These are phyloP conservation scores for Embidobia sp. DNA, from an alignment of 2,888 invertebrate species.

Conservation along the genomic window DNA sequence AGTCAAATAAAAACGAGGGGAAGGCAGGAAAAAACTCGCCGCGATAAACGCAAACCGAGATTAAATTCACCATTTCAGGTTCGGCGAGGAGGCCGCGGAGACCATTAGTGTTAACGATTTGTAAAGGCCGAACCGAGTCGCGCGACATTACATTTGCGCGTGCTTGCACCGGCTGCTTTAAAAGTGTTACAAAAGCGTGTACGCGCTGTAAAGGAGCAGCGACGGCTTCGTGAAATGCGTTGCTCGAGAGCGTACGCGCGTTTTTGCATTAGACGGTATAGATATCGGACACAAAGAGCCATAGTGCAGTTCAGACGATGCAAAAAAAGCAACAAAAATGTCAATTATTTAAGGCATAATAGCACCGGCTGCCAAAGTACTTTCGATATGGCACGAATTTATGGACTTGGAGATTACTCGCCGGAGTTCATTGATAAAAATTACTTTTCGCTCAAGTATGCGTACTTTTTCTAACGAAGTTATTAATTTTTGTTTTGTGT, in stretches of 20 bases:
- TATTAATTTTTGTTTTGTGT: no score
- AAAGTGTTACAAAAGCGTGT: conserved; percentile 51
- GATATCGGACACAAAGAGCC: conserved; percentile 36
- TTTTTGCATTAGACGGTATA: conserved; percentile 40
- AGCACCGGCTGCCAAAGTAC: conserved; percentile 16
- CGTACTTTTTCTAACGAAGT: no score
- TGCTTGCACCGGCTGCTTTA: conserved; percentile 25
- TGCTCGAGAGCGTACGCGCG: conserved; percentile 9
- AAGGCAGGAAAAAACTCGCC: neutral
- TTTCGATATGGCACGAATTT: conserved; percentile 4
- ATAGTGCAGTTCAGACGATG: conserved; percentile 36
- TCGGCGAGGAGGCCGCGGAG: conserved; percentile 31
- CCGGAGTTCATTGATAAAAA: no score
- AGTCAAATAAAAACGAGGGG: neutral
- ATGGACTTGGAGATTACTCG: no score
- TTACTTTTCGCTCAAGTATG: neutral
- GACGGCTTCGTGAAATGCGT: conserved; percentile 12
- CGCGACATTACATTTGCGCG: conserved; percentile 13
- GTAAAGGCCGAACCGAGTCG: conserved; percentile 23
- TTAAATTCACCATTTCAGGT: conserved; percentile 38
- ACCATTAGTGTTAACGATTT: conserved; percentile 58
- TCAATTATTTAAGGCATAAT: conserved; percentile 34
- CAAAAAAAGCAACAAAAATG: conserved; percentile 14
- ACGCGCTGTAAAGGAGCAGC: conserved; percentile 41
- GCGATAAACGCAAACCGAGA: neutral